phyloP scores from a whole-genome alignment of 2,113 vertebrate species.

The Neogale vison region DNA sequence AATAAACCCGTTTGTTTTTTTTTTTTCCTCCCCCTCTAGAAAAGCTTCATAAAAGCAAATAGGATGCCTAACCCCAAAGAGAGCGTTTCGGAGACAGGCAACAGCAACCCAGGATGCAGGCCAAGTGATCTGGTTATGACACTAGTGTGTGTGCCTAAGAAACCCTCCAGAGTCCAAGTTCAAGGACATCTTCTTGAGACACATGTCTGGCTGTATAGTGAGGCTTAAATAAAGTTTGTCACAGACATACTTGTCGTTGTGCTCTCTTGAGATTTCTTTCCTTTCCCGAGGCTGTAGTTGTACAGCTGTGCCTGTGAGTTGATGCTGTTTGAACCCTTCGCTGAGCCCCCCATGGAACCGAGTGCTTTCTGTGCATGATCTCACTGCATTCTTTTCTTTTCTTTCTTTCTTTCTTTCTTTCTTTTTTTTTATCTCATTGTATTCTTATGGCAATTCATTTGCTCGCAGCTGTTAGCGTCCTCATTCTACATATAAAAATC shows the following conservation, averaged over 20 bases:
- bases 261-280: not conserved
- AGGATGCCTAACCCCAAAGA: not conserved
- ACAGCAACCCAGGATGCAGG: not conserved
- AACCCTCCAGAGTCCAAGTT: not conserved
- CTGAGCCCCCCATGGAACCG: not conserved
- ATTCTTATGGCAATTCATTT: not conserved
- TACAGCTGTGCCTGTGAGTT: not conserved
- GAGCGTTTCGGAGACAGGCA: not conserved
- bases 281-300: not conserved
- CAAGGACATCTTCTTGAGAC: not conserved
- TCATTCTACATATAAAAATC: not conserved
- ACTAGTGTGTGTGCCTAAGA: not conserved
- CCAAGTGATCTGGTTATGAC: not conserved
- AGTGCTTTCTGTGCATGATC: not conserved
- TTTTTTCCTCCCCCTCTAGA: not conserved
- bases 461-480: not conserved
- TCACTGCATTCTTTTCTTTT: not conserved
- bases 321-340: not conserved
- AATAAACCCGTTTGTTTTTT: not conserved
- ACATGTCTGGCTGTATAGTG: not conserved
- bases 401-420: too few species aligned
- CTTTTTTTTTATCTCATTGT: too few species aligned
- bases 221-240: not conserved
- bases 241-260: not conserved
- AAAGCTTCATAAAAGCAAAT: not conserved